Percentiles rank a stretch among this genome's conserved stretches.
Conservation (phyloP, 2,113 vertebrate species). For the Pheucticus melanocephalus region DNA sequence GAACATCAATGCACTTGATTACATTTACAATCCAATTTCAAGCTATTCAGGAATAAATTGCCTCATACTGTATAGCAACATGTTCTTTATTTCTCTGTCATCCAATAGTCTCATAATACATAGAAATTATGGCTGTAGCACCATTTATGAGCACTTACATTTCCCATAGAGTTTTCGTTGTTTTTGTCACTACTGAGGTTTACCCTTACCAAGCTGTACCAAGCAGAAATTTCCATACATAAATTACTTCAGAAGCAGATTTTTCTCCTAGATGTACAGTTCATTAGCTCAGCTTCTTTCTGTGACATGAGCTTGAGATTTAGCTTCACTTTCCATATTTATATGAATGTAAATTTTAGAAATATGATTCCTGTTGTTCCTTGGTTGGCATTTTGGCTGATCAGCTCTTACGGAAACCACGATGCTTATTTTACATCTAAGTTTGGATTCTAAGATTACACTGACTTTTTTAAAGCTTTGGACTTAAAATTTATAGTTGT, state of each 20-base stretch:
- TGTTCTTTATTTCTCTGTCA: slow-evolving; percentile 46
- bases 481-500: background rate
- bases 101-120: slow-evolving; percentile 25
- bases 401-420: background rate
- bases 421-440: background rate
- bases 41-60: slow-evolving; percentile 58
- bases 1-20: slow-evolving; percentile 66
- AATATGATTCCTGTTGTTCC: slow-evolving; percentile 8
- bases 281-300: slow-evolving; percentile 21
- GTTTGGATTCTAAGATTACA: background rate
- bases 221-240: slow-evolving; percentile 30
- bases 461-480: background rate
- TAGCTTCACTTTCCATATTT: background rate
- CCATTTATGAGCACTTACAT: background rate
- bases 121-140: slow-evolving; percentile 31
- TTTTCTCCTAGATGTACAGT: slow-evolving; percentile 30
- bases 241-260: slow-evolving; percentile 34
- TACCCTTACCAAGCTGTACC: slow-evolving; percentile 14
- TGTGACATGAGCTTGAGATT: slow-evolving; percentile 9
- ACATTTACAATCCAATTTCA: slow-evolving; percentile 63
- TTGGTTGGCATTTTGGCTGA: background rate
- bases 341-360: slow-evolving; percentile 26
- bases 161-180: background rate
- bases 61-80: background rate
- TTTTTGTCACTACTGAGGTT: background rate